A percentile compares a stretch with the other conserved stretches of the same genome.
These are phyloP conservation scores for Smutsia temminckii DNA, from an alignment of 2,797 vertebrate species.

Conservation along the genomic window DNA sequence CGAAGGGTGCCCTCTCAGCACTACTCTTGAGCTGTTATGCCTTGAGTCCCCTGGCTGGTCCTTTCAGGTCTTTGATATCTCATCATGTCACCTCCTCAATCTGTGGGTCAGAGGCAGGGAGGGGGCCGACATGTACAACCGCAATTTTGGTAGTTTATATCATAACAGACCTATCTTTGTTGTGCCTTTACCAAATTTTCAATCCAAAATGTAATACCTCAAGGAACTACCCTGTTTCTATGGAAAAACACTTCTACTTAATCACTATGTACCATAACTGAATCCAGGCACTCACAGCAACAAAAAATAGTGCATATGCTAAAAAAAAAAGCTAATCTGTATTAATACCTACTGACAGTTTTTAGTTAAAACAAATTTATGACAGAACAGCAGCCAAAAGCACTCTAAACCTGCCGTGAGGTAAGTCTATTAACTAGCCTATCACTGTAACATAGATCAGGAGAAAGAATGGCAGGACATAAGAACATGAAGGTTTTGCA, in stretches of 20 bases:
- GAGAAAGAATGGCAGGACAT: background rate
- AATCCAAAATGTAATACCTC: background rate
- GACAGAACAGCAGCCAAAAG: background rate
- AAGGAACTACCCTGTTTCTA: background rate
- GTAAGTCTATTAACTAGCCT: background rate
- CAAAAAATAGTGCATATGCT: background rate
- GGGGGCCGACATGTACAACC: background rate
- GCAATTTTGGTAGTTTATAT: background rate
- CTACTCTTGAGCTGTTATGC: no score
- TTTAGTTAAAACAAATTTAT: background rate
- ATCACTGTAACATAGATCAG: background rate
- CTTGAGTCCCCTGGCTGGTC: no score
- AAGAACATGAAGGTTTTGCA: background rate
- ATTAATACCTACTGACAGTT: background rate
- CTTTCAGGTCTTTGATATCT: no score
- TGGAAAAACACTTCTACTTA: background rate
- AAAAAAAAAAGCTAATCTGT: background rate
- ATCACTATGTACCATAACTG: background rate
- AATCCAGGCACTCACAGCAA: background rate
- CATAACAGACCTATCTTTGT: background rate
- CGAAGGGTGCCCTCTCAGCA: no score
- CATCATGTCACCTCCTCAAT: no score
- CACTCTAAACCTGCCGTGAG: background rate
- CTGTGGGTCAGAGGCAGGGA: no score
- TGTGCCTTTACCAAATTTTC: background rate